Conservation (phyloP, 1,140 invertebrate genomes). For the Lysiphlebus fabarum region DNA sequence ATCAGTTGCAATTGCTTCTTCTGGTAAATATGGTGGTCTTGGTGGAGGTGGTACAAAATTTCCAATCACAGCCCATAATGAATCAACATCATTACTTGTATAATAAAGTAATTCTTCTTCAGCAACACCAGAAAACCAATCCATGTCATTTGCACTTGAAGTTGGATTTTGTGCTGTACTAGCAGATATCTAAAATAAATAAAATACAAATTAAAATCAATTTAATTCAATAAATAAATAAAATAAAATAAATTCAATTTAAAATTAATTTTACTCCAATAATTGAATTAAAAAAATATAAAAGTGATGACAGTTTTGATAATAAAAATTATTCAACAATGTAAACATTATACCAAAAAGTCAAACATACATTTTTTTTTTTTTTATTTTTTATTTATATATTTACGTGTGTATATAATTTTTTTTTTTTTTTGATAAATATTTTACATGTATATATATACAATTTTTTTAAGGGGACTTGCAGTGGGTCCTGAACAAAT, state of each 20-base stretch:
- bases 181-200: slow-evolving; percentile 41
- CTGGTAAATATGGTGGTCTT: slow-evolving; percentile 62
- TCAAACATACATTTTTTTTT: slow-evolving; percentile 10
- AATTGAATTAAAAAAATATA: too few relatives aligned
- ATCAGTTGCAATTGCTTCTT: slow-evolving; percentile 60
- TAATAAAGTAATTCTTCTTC: slow-evolving; percentile 61
- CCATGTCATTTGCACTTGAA: slow-evolving; percentile 54
- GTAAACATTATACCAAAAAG: not conserved
- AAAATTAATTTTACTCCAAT: too few relatives aligned
- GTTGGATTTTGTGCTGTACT: slow-evolving; percentile 44
- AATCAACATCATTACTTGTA: slow-evolving; percentile 61
- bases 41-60: slow-evolving; percentile 68
- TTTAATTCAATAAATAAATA: not conserved
- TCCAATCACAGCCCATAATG: slow-evolving; percentile 62
- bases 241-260: not conserved
- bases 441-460: not conserved
- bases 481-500: slow-evolving; percentile 25
- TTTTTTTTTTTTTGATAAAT: not conserved
- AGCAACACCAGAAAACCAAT: slow-evolving; percentile 58
- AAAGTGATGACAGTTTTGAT: too few relatives aligned
- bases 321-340: not conserved
- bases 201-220: not conserved
- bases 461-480: not conserved
- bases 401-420: not conserved
- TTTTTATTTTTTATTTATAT: not conserved